Conservation (phyloP, 2,113 vertebrate genomes). For the Pluvialis apricaria region DNA sequence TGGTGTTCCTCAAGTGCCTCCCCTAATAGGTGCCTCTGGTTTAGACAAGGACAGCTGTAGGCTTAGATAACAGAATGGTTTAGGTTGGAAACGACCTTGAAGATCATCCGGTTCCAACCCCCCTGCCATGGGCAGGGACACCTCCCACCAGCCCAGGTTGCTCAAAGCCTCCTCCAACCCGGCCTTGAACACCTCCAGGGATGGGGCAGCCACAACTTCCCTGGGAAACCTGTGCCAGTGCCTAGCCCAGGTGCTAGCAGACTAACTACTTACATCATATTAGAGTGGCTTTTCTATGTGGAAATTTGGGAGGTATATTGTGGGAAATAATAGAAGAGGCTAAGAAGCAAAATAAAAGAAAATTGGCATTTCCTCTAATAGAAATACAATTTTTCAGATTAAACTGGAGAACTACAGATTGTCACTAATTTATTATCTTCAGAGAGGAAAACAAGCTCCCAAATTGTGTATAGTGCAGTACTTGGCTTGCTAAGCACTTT, state of each 20-base stretch:
- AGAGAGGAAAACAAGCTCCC: neutral
- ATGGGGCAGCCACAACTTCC: too few species aligned
- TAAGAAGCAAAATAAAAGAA: neutral
- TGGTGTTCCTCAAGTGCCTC: neutral
- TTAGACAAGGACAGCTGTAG: neutral
- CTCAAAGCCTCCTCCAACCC: too few species aligned
- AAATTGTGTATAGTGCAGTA: neutral
- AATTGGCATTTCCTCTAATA: neutral
- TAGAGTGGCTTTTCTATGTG: neutral
- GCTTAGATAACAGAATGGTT: neutral
- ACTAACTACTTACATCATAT: neutral
- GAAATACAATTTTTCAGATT: neutral
- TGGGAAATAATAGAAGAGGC: neutral
- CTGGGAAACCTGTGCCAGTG: too few species aligned
- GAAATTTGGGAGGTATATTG: neutral
- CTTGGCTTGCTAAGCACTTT: neutral
- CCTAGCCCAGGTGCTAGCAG: too few species aligned
- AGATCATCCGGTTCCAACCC: too few species aligned
- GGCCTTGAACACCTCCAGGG: too few species aligned
- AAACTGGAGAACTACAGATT: neutral
- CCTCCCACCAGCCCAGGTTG: too few species aligned
- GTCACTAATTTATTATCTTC: neutral
- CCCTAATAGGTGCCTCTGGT: neutral
- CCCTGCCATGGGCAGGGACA: too few species aligned
- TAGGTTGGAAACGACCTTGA: too few species aligned